These are phyloP conservation scores for Pasiphila rectangulata DNA, from an alignment of 2,888 invertebrate species.

Conservation along the genomic window DNA sequence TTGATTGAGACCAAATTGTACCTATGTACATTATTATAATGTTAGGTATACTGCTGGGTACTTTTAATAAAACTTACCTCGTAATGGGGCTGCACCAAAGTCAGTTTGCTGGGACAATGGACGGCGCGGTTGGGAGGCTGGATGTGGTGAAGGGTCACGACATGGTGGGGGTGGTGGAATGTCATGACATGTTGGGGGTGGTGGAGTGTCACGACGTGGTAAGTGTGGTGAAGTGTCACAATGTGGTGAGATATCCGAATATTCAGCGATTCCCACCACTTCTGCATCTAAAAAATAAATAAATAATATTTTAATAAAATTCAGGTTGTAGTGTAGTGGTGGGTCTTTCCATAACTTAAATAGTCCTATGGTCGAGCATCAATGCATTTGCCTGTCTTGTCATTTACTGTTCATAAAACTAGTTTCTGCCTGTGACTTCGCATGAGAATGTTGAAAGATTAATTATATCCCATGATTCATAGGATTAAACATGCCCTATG, in stretches of 20 bases:
- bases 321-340: not conserved
- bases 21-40: not conserved
- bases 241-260: not conserved
- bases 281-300: not conserved
- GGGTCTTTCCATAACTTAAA: too few species aligned
- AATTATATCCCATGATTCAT: not conserved
- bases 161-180: too few species aligned
- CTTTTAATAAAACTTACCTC: not conserved
- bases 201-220: not conserved
- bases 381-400: not conserved
- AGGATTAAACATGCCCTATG: not conserved
- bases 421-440: too few species aligned
- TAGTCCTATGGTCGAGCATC: too few species aligned
- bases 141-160: too few species aligned
- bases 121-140: not conserved
- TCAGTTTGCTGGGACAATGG: not conserved
- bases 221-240: not conserved
- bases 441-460: not conserved
- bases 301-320: not conserved
- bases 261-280: not conserved
- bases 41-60: not conserved
- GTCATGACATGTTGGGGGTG: not conserved
- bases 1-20: not conserved
- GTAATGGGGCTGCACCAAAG: not conserved
- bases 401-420: too few species aligned